Conservation (phyloP, 2,113 vertebrate genomes). For the Excalfactoria chinensis region DNA sequence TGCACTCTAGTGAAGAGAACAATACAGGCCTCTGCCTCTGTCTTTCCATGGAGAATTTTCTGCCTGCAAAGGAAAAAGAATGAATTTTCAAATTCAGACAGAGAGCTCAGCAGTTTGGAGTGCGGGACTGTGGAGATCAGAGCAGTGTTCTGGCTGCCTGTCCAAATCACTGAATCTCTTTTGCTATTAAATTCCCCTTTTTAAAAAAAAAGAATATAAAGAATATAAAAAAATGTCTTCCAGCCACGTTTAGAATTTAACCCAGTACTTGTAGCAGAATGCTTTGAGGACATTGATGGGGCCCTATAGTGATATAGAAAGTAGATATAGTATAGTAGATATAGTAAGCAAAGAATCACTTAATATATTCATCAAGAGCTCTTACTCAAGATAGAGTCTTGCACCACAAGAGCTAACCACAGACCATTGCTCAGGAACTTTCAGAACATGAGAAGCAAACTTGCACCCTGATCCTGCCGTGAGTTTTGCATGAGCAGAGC, state of each 20-base stretch:
- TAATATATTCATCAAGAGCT: conserved; percentile 43
- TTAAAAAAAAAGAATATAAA: conserved; percentile 27
- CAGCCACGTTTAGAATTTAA: conserved; percentile 41
- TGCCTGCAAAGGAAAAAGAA: neutral
- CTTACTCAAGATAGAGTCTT: neutral
- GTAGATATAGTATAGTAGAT: no score
- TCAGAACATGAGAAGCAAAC: neutral
- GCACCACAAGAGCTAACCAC: neutral
- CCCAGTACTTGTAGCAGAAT: neutral
- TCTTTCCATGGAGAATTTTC: conserved; percentile 23
- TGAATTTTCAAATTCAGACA: neutral
- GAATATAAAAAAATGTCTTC: conserved; percentile 46
- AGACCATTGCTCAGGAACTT: conserved; percentile 16
- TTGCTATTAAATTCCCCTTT: conserved; percentile 26
- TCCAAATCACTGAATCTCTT: conserved; percentile 28
- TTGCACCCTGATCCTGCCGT: neutral
- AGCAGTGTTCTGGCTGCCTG: conserved; percentile 21
- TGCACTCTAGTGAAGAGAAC: conserved; percentile 1
- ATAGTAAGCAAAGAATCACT: conserved; percentile 51
- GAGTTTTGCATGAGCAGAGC: neutral
- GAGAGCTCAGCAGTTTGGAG: neutral
- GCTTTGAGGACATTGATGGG: neutral
- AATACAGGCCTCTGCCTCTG: conserved; percentile 18
- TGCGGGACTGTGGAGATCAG: neutral
- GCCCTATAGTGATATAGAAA: neutral